Evolutionary conservation across 2,113 vertebrate species (phyloP).

Genomic region (Dipodomys ordii): DNA sequence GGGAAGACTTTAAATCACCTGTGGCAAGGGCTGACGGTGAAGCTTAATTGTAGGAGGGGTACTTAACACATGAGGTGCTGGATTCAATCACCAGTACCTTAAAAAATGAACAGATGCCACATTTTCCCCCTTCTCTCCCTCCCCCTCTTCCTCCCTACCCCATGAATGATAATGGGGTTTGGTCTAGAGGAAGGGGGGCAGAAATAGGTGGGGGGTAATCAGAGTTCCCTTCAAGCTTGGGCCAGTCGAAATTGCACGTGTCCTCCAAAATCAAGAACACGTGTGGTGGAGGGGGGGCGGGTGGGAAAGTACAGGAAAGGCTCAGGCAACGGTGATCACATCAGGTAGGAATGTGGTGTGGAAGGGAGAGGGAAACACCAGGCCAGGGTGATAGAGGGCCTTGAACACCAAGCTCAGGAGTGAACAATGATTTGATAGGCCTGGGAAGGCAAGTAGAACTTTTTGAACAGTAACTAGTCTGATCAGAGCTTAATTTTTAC

Average conservation of each 20-base stretch:
- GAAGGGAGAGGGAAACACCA: not conserved
- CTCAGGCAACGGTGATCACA: not conserved
- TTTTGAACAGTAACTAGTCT: slow-evolving; percentile 12
- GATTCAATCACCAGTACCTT: too few species aligned
- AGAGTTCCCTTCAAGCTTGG: not conserved
- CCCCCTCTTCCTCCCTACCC: too few species aligned
- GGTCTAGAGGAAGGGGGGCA: not conserved
- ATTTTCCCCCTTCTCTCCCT: too few species aligned
- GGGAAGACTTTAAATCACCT: too few species aligned
- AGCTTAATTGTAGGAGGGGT: too few species aligned
- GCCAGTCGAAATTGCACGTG: not conserved
- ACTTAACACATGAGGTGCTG: too few species aligned
- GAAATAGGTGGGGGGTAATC: not conserved
- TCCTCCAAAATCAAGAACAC: slow-evolving; percentile 29
- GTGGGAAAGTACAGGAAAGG: too few species aligned
- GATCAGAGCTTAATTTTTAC: not conserved
- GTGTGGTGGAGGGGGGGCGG: not conserved
- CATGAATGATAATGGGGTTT: not conserved
- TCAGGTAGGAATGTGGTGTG: not conserved
- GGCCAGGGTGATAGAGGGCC: not conserved
- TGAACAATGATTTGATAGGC: not conserved
- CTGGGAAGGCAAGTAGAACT: not conserved
- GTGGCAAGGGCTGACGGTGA: too few species aligned
- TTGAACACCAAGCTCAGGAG: slow-evolving; percentile 5
- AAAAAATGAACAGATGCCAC: too few species aligned